Conservation (phyloP, 2,888 invertebrate genomes). For the Eristalis tenax region DNA sequence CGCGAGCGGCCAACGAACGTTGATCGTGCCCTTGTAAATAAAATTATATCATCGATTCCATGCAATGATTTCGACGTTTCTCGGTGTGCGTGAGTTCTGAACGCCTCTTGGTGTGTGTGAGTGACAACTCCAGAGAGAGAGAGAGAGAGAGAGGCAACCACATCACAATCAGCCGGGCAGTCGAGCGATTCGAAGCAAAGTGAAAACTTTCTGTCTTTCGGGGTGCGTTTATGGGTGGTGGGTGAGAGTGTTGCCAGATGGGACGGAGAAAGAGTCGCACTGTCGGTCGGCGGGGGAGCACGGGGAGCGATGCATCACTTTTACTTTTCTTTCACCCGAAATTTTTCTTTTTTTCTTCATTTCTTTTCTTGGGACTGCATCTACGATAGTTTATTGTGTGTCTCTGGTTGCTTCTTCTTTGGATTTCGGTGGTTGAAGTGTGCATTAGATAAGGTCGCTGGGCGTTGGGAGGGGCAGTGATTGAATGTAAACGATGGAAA, state of each 20-base stretch:
- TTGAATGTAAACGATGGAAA: not conserved
- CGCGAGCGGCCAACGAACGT: constrained; percentile 67
- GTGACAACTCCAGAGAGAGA: not conserved
- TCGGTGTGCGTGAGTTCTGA: constrained; percentile 5
- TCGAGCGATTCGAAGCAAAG: constrained; percentile 15
- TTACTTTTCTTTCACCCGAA: constrained; percentile 63
- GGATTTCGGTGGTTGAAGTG: not conserved
- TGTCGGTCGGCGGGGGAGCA: not conserved
- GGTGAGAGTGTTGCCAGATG: constrained; percentile 63
- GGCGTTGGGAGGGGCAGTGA: not conserved
- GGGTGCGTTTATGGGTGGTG: constrained; percentile 63
- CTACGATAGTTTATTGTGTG: not conserved
- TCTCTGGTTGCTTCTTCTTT: constrained; percentile 18
- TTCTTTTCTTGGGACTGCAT: not conserved
- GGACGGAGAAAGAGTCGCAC: constrained; percentile 11
- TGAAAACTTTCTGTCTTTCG: constrained; percentile 66
- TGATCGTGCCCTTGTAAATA: constrained; percentile 72
- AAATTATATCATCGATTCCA: constrained; percentile 71
- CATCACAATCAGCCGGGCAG: not conserved
- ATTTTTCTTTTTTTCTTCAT: constrained; percentile 27
- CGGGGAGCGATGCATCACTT: constrained; percentile 33
- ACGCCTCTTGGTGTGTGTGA: not conserved
- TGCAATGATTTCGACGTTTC: constrained; percentile 45
- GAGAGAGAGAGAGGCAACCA: not conserved
- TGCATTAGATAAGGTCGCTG: not conserved